phyloP scores from a whole-genome alignment of 2,797 vertebrate species.

The Orientallactaga sibirica region DNA sequence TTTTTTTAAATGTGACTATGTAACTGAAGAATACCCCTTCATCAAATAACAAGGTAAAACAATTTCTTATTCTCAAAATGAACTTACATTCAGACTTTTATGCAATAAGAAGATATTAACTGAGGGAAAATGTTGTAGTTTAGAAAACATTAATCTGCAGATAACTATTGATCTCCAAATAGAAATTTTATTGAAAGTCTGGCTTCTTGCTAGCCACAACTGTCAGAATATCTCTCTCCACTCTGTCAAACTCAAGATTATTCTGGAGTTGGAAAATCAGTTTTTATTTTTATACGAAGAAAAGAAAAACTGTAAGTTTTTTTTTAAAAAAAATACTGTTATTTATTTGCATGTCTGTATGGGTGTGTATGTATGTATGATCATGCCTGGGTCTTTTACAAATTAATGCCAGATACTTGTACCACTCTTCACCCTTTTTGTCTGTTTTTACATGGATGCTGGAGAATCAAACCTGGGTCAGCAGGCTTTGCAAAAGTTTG shows the following conservation, averaged over 20 bases:
- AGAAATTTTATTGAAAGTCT: background rate
- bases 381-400: too few relatives aligned
- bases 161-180: background rate
- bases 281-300: background rate
- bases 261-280: background rate
- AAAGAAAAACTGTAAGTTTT: background rate
- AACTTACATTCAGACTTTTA: conserved; percentile 3
- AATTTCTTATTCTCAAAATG: background rate
- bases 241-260: background rate
- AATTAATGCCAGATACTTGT: too few relatives aligned
- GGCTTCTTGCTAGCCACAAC: background rate
- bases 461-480: too few relatives aligned
- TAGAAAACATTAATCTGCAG: background rate
- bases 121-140: background rate
- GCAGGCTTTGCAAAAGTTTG: too few relatives aligned
- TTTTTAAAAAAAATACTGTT: too few relatives aligned
- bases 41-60: conserved; percentile 2
- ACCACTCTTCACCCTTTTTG: too few relatives aligned
- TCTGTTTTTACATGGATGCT: too few relatives aligned
- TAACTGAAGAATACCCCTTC: background rate
- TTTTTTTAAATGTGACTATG: background rate
- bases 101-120: background rate
- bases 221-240: background rate
- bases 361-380: too few relatives aligned
- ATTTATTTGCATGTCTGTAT: too few relatives aligned